These are phyloP conservation scores for Uria aalge DNA, from an alignment of 2,113 vertebrate species.

Conservation along the genomic window DNA sequence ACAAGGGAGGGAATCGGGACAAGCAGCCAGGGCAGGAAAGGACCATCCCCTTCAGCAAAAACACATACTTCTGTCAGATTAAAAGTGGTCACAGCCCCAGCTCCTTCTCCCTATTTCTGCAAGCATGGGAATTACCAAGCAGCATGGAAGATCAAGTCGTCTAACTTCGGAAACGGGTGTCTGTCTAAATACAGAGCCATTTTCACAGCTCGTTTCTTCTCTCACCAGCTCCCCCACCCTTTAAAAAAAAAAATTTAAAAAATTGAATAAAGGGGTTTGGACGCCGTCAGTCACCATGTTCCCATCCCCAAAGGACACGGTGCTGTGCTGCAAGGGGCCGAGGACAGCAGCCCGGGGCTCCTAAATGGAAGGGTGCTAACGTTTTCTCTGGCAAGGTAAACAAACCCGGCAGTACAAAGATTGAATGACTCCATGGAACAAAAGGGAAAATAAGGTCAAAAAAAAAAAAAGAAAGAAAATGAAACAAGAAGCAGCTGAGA, in stretches of 20 bases:
- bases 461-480: background rate
- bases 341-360: background rate
- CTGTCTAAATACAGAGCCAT: background rate
- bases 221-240: background rate
- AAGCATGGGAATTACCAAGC: background rate
- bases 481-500: background rate
- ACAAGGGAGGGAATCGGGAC: background rate
- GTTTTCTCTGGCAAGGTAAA: conserved; percentile 39
- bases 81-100: background rate
- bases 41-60: conserved; percentile 35
- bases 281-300: background rate
- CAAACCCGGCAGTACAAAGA: background rate
- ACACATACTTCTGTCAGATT: background rate
- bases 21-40: conserved; percentile 20
- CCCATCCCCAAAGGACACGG: rapidly evolving
- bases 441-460: conserved; percentile 62
- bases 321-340: background rate
- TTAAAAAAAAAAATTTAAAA: background rate
- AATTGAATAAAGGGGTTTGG: background rate
- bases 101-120: background rate
- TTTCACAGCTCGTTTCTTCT: conserved; percentile 19
- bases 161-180: conserved; percentile 3
- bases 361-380: conserved; percentile 30
- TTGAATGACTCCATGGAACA: conserved; percentile 42
- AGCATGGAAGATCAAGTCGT: background rate